A percentile compares a stretch with the other conserved stretches of the same genome.
Evolutionary conservation across 2,888 invertebrate species (phyloP).

Genomic region (Opisthograptis luteolata): DNA sequence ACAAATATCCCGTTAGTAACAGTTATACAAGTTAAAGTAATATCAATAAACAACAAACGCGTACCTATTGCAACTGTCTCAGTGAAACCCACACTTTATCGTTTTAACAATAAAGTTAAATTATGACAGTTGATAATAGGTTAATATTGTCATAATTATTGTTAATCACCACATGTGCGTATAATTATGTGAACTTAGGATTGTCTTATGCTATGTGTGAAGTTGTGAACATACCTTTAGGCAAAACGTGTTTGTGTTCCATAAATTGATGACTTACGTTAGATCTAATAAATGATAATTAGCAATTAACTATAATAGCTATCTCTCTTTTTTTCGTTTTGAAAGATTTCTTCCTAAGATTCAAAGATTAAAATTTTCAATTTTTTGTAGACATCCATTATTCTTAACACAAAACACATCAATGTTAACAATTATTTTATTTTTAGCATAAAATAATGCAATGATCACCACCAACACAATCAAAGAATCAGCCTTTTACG

Average conservation of each 20-base stretch:
- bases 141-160: conserved; percentile 35
- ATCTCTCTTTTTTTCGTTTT: too few species aligned
- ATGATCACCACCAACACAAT: too few species aligned
- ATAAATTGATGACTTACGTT: conserved; percentile 8
- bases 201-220: conserved; percentile 20
- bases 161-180: conserved; percentile 21
- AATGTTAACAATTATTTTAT: too few species aligned
- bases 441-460: too few species aligned
- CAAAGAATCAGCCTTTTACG: too few species aligned
- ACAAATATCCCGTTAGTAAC: neutral
- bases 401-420: too few species aligned
- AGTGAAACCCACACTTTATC: conserved; percentile 24
- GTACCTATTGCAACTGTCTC: conserved; percentile 20
- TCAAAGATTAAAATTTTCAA: too few species aligned
- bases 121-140: conserved; percentile 37
- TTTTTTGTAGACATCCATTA: too few species aligned
- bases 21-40: neutral
- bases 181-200: conserved; percentile 26
- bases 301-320: neutral
- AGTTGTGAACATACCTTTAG: conserved; percentile 3
- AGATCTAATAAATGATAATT: conserved; percentile 1
- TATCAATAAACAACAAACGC: conserved; percentile 9
- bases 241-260: conserved; percentile 15
- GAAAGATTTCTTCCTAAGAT: too few species aligned
- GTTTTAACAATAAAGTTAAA: conserved; percentile 39